A percentile compares a stretch with the other conserved stretches of the same genome.
phyloP scores from a whole-genome alignment of 1,140 invertebrate species.

The Drosophila santomea region DNA sequence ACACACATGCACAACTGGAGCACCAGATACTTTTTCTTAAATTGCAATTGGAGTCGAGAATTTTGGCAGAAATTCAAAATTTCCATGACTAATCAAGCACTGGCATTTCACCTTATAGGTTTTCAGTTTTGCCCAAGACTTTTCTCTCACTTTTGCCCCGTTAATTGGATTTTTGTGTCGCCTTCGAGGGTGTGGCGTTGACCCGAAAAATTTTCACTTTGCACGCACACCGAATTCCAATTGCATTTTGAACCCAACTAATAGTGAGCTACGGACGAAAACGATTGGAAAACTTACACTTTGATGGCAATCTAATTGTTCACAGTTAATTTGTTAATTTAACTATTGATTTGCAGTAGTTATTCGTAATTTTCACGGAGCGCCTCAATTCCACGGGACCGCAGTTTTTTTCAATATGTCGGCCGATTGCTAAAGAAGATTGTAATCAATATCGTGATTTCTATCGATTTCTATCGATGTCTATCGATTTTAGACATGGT shows the following conservation, averaged over 20 bases:
- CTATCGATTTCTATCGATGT: no score
- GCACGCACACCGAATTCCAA: slow-evolving; percentile 50
- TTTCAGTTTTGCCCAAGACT: slow-evolving; percentile 8
- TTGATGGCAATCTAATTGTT: slow-evolving; percentile 40
- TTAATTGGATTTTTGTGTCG: slow-evolving; percentile 68
- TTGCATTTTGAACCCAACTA: slow-evolving; percentile 26
- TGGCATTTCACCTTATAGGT: background rate
- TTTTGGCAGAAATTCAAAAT: slow-evolving; percentile 9
- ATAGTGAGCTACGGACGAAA: slow-evolving; percentile 16
- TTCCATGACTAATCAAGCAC: slow-evolving; percentile 9
- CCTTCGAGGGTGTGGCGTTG: slow-evolving; percentile 77
- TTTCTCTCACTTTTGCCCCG: slow-evolving; percentile 23
- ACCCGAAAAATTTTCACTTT: slow-evolving; percentile 78
- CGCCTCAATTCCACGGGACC: slow-evolving; percentile 56
- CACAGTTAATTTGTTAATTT: slow-evolving; percentile 50
- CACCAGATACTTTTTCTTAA: slow-evolving; percentile 67
- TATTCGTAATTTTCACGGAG: slow-evolving; percentile 51
- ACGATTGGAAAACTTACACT: slow-evolving; percentile 66
- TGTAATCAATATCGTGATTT: background rate
- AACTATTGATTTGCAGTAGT: slow-evolving; percentile 65
- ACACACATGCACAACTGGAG: slow-evolving; percentile 47
- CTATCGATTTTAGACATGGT: no score
- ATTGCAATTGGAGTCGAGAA: slow-evolving; percentile 45
- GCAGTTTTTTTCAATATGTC: slow-evolving; percentile 61
- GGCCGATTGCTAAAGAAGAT: background rate